Evolutionary conservation across 2,113 vertebrate species (phyloP).

Genomic region (Hoplias malabaricus): DNA sequence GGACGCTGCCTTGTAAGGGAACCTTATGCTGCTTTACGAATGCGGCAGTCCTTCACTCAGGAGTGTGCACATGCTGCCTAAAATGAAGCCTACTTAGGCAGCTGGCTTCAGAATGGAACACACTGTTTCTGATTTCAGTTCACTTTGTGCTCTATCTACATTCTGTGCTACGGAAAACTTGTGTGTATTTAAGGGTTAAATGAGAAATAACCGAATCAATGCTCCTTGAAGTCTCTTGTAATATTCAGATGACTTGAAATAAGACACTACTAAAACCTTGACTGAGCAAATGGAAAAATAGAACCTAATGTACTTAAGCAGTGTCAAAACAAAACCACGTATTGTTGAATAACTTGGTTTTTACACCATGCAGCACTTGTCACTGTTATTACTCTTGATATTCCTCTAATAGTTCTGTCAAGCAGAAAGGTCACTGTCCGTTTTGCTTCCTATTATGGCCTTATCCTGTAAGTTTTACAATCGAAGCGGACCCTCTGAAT

Average conservation of each 20-base stretch:
- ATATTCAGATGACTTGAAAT: neutral
- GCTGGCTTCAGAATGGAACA: too few species aligned
- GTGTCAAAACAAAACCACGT: neutral
- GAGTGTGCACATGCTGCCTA: too few species aligned
- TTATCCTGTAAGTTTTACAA: slow-evolving; percentile 32
- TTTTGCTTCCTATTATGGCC: slow-evolving; percentile 23
- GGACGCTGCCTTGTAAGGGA: too few species aligned
- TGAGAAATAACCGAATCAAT: neutral
- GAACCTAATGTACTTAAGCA: too few species aligned
- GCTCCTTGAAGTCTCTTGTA: neutral
- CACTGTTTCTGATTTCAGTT: too few species aligned
- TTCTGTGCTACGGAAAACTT: too few species aligned
- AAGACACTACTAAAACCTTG: neutral
- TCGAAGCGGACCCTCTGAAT: slow-evolving; percentile 37
- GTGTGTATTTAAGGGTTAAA: too few species aligned
- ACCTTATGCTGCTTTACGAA: too few species aligned
- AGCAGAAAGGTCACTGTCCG: neutral
- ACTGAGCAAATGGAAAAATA: neutral
- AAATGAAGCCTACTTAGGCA: too few species aligned
- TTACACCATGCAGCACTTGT: neutral
- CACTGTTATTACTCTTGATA: neutral
- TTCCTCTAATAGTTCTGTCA: neutral
- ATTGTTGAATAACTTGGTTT: neutral
- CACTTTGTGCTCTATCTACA: too few species aligned
- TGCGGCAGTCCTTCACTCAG: too few species aligned